Conservation (phyloP, 2,888 invertebrate genomes). For the Macroteleia sp. region DNA sequence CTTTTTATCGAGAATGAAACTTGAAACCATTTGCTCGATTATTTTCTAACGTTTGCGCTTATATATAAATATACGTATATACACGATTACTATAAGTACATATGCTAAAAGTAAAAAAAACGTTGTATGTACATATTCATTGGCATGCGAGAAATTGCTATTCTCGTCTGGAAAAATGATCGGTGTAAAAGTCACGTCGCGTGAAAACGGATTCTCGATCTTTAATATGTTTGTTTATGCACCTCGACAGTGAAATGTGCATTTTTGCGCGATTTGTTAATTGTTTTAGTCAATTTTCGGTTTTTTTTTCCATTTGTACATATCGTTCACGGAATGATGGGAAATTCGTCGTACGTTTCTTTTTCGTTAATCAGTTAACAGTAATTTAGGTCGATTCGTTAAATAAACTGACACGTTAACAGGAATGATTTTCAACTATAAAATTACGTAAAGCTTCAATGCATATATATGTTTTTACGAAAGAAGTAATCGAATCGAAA, state of each 20-base stretch:
- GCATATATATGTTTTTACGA: too few species aligned
- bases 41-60: conserved; percentile 54
- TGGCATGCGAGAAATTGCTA: conserved; percentile 66
- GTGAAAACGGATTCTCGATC: conserved; percentile 52
- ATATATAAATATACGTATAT: conserved; percentile 66
- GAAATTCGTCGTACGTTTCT: conserved; percentile 15
- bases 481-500: not conserved
- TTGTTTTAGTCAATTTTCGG: conserved; percentile 36
- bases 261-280: conserved; percentile 57
- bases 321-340: conserved; percentile 30
- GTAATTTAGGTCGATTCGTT: conserved; percentile 7
- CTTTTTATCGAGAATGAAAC: conserved; percentile 46
- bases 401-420: not conserved
- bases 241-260: conserved; percentile 28
- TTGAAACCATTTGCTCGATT: conserved; percentile 52
- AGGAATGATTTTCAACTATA: not conserved
- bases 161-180: conserved; percentile 64
- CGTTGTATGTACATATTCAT: conserved; percentile 69
- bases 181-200: conserved; percentile 54
- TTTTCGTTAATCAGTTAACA: conserved; percentile 15
- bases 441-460: too few species aligned
- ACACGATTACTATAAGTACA: conserved; percentile 69
- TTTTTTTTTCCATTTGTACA: conserved; percentile 38
- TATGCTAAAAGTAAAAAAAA: conserved; percentile 66
- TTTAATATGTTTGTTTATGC: conserved; percentile 49